phyloP scores from a whole-genome alignment of 2,797 vertebrate genomes.

The Phoxinus dragarum region DNA sequence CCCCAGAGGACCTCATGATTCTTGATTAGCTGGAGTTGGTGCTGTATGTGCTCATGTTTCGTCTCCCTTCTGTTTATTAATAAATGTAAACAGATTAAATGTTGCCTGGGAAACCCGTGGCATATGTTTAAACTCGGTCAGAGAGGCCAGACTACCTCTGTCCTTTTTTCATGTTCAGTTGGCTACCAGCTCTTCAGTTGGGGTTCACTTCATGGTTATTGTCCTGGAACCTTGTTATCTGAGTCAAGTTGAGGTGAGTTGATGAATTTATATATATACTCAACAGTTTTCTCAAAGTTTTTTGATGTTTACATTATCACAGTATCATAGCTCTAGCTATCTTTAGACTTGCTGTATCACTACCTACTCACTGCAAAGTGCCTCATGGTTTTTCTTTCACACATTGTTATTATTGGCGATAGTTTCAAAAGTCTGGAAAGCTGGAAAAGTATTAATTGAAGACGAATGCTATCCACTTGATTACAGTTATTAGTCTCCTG shows the following conservation, averaged over 20 bases:
- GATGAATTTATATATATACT: background rate
- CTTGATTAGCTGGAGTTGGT: slow-evolving; percentile 37
- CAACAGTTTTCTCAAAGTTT: background rate
- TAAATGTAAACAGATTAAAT: slow-evolving; percentile 77
- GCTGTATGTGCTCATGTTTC: slow-evolving; percentile 64
- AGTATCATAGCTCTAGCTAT: background rate
- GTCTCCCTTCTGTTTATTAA: slow-evolving; percentile 77
- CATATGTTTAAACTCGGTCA: slow-evolving; percentile 52
- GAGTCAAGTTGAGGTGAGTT: slow-evolving; percentile 38
- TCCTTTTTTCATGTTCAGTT: slow-evolving; percentile 18
- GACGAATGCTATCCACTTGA: background rate
- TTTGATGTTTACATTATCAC: background rate
- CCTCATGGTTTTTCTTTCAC: slow-evolving; percentile 4
- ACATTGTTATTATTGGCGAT: background rate
- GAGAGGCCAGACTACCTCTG: slow-evolving; percentile 48
- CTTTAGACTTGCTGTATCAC: background rate
- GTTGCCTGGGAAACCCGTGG: slow-evolving; percentile 79
- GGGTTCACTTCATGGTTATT: slow-evolving; percentile 36
- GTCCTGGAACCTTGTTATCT: slow-evolving; percentile 11
- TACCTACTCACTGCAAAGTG: slow-evolving; percentile 7
- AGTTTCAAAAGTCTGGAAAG: slow-evolving; percentile 15
- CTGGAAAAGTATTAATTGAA: background rate
- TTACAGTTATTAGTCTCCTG: background rate
- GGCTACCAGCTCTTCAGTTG: slow-evolving; percentile 20
- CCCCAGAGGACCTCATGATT: slow-evolving; percentile 41